Percentiles rank a stretch among this genome's conserved stretches.
Evolutionary conservation across 2,888 invertebrate species (phyloP).

Genomic region (Ormyrus pomaceus): DNA sequence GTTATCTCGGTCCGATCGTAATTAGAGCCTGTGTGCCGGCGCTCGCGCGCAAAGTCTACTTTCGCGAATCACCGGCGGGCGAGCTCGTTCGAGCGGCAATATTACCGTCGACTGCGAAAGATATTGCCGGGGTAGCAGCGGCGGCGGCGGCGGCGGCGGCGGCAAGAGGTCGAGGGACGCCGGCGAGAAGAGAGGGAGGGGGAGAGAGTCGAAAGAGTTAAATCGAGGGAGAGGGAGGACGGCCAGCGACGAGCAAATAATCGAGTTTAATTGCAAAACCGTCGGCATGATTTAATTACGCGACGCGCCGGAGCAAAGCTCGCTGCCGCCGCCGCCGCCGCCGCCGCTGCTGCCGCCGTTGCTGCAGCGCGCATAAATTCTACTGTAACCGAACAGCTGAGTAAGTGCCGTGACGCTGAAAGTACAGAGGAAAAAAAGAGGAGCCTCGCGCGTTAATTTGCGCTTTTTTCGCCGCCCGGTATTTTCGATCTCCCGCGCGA

Average conservation of each 20-base stretch:
- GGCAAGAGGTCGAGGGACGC: conserved; percentile 54
- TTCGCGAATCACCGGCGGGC: conserved; percentile 63
- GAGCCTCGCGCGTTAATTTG: conserved; percentile 26
- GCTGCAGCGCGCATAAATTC: conserved; percentile 46
- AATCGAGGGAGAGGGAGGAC: conserved; percentile 67
- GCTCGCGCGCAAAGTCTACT: conserved; percentile 62
- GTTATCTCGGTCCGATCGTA: conserved; percentile 62
- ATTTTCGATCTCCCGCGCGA: conserved; percentile 36
- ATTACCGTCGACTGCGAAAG: conserved; percentile 66
- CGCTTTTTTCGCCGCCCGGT: conserved; percentile 9
- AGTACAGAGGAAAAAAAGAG: conserved; percentile 6
- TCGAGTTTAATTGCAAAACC: conserved; percentile 76
- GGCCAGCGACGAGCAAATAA: conserved; percentile 74
- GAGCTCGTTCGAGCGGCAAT: conserved; percentile 63
- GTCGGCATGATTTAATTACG: conserved; percentile 76
- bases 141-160: conserved; percentile 57
- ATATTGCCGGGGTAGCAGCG: conserved; percentile 61
- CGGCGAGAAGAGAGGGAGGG: conserved; percentile 50
- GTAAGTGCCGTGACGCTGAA: conserved; percentile 44
- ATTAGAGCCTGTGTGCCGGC: conserved; percentile 62
- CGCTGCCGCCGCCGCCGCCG: conserved; percentile 29
- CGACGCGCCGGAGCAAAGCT: conserved; percentile 41
- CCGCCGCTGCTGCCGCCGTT: conserved; percentile 25
- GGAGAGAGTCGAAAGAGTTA: conserved; percentile 69
- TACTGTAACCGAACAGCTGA: conserved; percentile 49